Evolutionary conservation across 2,797 vertebrate species (phyloP), one percentile per base, ranked within the genome.

Genomic region (Parauchenoglanis ngamensis): DNA sequence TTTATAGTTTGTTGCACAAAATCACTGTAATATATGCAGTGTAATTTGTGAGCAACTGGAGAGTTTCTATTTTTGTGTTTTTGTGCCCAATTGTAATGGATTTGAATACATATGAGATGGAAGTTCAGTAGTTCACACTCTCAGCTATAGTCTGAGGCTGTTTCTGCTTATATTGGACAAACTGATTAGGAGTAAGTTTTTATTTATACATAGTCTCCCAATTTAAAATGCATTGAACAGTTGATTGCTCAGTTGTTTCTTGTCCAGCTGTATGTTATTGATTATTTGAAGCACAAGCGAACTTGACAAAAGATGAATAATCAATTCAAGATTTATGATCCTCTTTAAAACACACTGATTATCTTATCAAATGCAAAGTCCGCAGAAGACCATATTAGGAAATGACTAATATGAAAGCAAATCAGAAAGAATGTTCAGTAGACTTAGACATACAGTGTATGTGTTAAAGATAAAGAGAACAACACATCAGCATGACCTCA

Each of bases 231-330:
- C 23, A 35, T 57, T 77, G 49, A 77, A 77, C 49, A 28, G 5
- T 77, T 49, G 10, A 75, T n/a, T 77, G n/a, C 13, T 77, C 13
- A 15, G 75, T 54, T 3, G 49, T 19, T 56, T 56, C n/a, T 56
- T 77, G 75, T 10, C 75, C 49, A 56, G 49, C 75, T 77, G n/a
- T 77, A 49, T 75, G 25, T 31, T 76, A 76, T 28, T 76, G 49
- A 76, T 76, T 28, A 28, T 25, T 76, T 76, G 25, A 28, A 28
- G 4, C 25, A 28, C 73, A 54, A 28, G n/a, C 52, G 6, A n/a
- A 76, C 25, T 44, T 46, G 46, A 76, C 13, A 76, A 76, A 76
- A 76, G 72, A n/a, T 75, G 49, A 49, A 25, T 4, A 75, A 11
- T 75, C 46, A 4, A n/a, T 75, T 49, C 12, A n/a, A n/a, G 21